Percentiles rank a stretch among this genome's conserved stretches.
Evolutionary conservation across 1,140 invertebrate genomes (phyloP).

Genomic region (Heliconius himera): DNA sequence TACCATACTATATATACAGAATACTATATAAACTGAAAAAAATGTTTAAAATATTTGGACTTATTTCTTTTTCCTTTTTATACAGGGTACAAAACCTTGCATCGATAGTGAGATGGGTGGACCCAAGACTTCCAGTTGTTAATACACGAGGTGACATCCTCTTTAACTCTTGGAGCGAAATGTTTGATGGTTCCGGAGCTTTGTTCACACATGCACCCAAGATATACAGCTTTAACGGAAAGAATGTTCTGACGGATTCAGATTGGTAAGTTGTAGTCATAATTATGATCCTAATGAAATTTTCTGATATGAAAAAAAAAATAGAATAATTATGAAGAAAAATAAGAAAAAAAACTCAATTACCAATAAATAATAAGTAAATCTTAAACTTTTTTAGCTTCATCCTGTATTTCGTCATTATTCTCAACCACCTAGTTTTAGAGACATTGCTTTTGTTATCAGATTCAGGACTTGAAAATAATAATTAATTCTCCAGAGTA

Average conservation of each 20-base stretch:
- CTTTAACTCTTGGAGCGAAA: conserved; percentile 96
- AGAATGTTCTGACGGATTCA: conserved; percentile 93
- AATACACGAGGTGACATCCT: conserved; percentile 95
- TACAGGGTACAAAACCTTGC: conserved; percentile 93
- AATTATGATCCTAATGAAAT: too few relatives aligned
- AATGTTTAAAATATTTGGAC: too few relatives aligned
- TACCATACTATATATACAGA: too few relatives aligned
- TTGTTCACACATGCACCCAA: conserved; percentile 92
- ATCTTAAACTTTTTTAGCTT: too few relatives aligned
- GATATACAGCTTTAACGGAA: conserved; percentile 97
- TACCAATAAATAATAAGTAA: too few relatives aligned
- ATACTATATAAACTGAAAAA: too few relatives aligned
- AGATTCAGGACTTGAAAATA: too few relatives aligned
- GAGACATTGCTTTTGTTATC: too few relatives aligned
- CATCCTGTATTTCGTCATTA: too few relatives aligned
- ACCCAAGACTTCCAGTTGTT: conserved; percentile 94
- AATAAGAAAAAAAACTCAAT: neutral
- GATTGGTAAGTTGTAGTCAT: conserved; percentile 86
- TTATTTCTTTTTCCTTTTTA: neutral
- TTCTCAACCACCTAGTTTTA: too few relatives aligned
- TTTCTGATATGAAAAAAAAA: too few relatives aligned
- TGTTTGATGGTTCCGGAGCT: conserved; percentile 92
- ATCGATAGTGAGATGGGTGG: conserved; percentile 93
- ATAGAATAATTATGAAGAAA: neutral
- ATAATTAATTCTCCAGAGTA: too few relatives aligned